phyloP scores from a whole-genome alignment of 2,888 invertebrate species.

The Euclidia mi region DNA sequence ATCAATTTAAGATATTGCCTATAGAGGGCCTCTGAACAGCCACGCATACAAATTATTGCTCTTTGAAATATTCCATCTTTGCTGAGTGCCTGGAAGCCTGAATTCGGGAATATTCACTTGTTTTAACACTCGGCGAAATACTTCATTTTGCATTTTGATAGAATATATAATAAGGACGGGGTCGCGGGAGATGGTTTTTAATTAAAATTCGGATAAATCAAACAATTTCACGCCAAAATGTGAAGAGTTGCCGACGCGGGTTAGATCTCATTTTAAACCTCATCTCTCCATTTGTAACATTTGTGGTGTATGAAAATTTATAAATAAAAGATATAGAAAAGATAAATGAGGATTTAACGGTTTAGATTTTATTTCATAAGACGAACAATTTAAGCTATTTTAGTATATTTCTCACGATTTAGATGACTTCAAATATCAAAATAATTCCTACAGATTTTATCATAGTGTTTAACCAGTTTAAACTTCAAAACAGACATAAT shows the following conservation, averaged over 20 bases:
- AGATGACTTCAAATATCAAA: too few species aligned
- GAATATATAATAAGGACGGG: slow-evolving; percentile 45
- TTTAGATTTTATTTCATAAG: too few species aligned
- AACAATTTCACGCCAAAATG: slow-evolving; percentile 27
- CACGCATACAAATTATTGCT: slow-evolving; percentile 56
- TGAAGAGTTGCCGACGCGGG: slow-evolving; percentile 14
- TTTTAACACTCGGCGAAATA: slow-evolving; percentile 46
- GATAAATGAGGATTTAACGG: too few species aligned
- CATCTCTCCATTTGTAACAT: slow-evolving; percentile 9
- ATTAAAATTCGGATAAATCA: slow-evolving; percentile 47
- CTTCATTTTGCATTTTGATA: slow-evolving; percentile 55
- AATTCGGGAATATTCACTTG: slow-evolving; percentile 45
- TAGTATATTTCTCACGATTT: too few species aligned
- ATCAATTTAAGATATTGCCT: slow-evolving; percentile 78
- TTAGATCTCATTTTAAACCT: slow-evolving; percentile 16
- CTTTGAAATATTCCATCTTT: slow-evolving; percentile 42
- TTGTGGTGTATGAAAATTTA: background rate
- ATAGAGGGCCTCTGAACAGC: slow-evolving; percentile 48
- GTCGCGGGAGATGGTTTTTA: slow-evolving; percentile 38
- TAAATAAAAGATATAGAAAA: background rate
- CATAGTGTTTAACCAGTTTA: too few species aligned
- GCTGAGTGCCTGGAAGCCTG: slow-evolving; percentile 23
- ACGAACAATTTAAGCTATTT: too few species aligned
- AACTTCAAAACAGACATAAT: too few species aligned
- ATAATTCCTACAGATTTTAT: too few species aligned